Conservation (phyloP, 2,888 invertebrate species). For the Pasiphila rectangulata region DNA sequence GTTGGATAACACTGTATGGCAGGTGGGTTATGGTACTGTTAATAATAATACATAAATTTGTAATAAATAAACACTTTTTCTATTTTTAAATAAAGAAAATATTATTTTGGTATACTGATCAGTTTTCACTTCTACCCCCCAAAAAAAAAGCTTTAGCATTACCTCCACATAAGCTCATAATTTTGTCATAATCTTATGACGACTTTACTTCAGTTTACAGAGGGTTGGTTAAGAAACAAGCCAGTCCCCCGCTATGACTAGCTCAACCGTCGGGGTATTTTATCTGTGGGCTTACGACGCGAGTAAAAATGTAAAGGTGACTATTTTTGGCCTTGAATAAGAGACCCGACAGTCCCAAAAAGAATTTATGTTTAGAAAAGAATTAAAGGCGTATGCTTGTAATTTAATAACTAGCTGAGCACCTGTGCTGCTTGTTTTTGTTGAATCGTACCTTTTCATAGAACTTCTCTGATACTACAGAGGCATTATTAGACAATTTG, state of each 20-base stretch:
- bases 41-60: too few species aligned
- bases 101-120: too few species aligned
- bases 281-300: slow-evolving; percentile 58
- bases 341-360: slow-evolving; percentile 34
- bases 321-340: slow-evolving; percentile 46
- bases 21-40: too few species aligned
- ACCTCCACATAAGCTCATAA: too few species aligned
- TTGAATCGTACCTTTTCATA: not conserved
- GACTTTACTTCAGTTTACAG: too few species aligned
- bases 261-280: slow-evolving; percentile 48
- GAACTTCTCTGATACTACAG: not conserved
- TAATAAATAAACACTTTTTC: too few species aligned
- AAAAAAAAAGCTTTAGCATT: too few species aligned
- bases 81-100: too few species aligned
- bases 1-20: too few species aligned
- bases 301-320: slow-evolving; percentile 62
- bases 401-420: slow-evolving; percentile 29
- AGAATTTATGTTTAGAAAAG: slow-evolving; percentile 35
- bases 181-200: too few species aligned
- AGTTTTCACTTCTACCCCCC: too few species aligned
- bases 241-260: slow-evolving; percentile 43
- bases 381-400: slow-evolving; percentile 28
- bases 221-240: slow-evolving; percentile 16
- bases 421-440: slow-evolving; percentile 23
- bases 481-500: not conserved